Evolutionary conservation across 2,113 vertebrate genomes (phyloP).

Genomic region (Enhydra lutris): DNA sequence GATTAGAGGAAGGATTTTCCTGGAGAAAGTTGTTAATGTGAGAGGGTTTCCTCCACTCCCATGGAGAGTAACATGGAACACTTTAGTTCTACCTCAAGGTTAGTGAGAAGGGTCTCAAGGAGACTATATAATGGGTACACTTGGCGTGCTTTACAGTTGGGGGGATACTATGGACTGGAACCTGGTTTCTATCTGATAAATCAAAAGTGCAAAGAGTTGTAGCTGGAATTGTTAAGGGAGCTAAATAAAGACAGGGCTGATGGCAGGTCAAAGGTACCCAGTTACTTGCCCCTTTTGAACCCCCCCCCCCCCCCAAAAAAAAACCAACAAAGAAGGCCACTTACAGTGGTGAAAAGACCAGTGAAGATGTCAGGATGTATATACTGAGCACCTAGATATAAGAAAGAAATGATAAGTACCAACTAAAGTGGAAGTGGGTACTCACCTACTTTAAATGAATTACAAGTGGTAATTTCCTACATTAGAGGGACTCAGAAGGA

Average conservation of each 20-base stretch:
- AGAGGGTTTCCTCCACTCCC: not conserved
- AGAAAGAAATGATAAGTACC: not conserved
- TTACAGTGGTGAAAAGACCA: not conserved
- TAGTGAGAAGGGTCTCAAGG: not conserved
- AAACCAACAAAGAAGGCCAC: not conserved
- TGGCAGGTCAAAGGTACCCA: not conserved
- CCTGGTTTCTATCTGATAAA: not conserved
- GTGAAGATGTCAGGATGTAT: not conserved
- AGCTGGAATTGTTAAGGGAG: not conserved
- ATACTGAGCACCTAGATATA: not conserved
- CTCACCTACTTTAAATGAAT: not conserved
- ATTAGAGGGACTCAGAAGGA: not conserved
- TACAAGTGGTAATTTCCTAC: not conserved
- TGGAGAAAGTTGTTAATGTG: not conserved
- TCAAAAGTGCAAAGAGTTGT: not conserved
- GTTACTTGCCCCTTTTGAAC: not conserved
- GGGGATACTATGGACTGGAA: not conserved
- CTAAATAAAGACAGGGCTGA: not conserved
- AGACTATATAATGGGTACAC: not conserved
- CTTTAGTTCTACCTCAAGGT: not conserved
- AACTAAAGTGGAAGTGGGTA: not conserved
- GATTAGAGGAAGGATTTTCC: not conserved
- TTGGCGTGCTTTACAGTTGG: not conserved
- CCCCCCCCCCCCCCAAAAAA: not conserved
- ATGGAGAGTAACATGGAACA: not conserved